phyloP scores from a whole-genome alignment of 23 tunicate species.

The Styela plicata region DNA sequence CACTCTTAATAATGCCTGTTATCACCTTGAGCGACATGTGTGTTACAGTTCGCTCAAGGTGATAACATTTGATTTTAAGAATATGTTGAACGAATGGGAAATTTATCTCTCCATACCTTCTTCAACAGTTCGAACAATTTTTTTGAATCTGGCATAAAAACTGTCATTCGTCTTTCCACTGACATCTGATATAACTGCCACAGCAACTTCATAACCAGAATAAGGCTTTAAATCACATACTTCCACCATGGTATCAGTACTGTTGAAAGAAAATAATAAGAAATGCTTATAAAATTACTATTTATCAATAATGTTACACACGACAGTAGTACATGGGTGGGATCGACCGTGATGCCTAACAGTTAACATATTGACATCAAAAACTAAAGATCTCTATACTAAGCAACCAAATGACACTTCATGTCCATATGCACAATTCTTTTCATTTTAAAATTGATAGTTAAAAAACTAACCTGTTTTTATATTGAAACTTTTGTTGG shows the following conservation, averaged over 20 bases:
- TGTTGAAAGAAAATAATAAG: not conserved
- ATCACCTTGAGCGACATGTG: too few relatives aligned
- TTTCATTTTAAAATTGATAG: not conserved
- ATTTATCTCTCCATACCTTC: too few relatives aligned
- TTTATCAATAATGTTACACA: not conserved
- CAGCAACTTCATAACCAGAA: not conserved
- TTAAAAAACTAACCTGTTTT: not conserved
- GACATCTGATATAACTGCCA: not conserved
- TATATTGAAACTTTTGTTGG: not conserved
- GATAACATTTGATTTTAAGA: too few relatives aligned
- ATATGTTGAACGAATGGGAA: too few relatives aligned
- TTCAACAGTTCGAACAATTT: not conserved
- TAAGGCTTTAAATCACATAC: not conserved
- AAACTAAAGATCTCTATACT: too few relatives aligned
- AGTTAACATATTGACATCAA: too few relatives aligned
- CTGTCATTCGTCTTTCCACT: not conserved
- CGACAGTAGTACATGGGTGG: too few relatives aligned
- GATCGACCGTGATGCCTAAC: too few relatives aligned
- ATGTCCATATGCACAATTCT: too few relatives aligned
- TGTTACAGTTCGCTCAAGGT: too few relatives aligned
- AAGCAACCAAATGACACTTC: too few relatives aligned
- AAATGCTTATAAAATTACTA: not conserved
- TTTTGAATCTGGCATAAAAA: not conserved
- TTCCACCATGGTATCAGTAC: not conserved
- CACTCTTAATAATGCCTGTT: too few relatives aligned